Percentiles rank a stretch among this genome's conserved stretches.
Conservation (phyloP, 2,888 invertebrate genomes). For the Cheilosia pagana region DNA sequence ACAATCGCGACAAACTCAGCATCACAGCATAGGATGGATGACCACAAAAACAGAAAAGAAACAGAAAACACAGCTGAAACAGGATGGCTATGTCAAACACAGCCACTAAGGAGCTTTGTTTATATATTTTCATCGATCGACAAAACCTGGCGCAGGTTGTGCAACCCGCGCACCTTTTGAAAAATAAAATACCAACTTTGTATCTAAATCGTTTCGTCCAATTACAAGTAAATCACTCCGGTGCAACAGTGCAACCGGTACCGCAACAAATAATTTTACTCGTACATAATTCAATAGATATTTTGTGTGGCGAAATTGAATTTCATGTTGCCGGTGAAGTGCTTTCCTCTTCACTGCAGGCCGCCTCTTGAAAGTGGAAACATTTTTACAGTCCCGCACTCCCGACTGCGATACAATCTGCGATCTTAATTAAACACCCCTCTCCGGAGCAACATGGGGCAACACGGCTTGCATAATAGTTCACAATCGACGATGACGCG, state of each 20-base stretch:
- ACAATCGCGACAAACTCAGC: neutral
- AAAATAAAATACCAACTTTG: slow-evolving; percentile 25
- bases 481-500: slow-evolving; percentile 29
- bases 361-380: slow-evolving; percentile 35
- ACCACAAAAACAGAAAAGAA: slow-evolving; percentile 1
- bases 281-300: slow-evolving; percentile 35
- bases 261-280: slow-evolving; percentile 40
- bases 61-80: neutral
- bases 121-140: neutral
- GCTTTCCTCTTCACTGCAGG: slow-evolving; percentile 7
- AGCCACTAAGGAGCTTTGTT: neutral
- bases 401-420: slow-evolving; percentile 9
- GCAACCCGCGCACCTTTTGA: slow-evolving; percentile 22
- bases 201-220: slow-evolving; percentile 35
- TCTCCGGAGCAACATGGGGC: slow-evolving; percentile 25
- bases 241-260: slow-evolving; percentile 6
- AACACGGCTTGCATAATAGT: slow-evolving; percentile 46
- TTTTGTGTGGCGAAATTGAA: slow-evolving; percentile 49
- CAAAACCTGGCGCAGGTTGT: slow-evolving; percentile 39
- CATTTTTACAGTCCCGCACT: slow-evolving; percentile 11
- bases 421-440: slow-evolving; percentile 53
- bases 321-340: neutral
- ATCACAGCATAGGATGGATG: neutral
- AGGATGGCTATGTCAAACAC: neutral
- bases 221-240: slow-evolving; percentile 53